Evolutionary conservation across 2,888 invertebrate genomes (phyloP).

Genomic region (Horisme vitalbata): DNA sequence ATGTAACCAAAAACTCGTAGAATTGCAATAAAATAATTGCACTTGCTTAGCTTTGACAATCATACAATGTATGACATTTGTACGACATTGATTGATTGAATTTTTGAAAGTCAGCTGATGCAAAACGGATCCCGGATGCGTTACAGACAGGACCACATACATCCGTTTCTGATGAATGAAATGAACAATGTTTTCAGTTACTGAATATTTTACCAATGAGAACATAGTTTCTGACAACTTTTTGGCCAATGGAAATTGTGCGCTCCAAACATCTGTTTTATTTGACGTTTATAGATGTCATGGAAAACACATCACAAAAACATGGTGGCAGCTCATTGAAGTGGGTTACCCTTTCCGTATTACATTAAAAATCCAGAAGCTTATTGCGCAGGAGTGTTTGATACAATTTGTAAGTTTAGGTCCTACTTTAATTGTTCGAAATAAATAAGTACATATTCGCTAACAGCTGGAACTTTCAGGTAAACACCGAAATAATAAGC

Average conservation of each 20-base stretch:
- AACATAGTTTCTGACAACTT: no score
- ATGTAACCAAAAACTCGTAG: no score
- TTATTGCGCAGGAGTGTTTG: slow-evolving; percentile 81
- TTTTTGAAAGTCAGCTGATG: no score
- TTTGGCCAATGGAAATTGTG: neutral
- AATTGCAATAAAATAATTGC: no score
- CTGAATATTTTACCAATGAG: no score
- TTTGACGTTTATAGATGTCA: slow-evolving; percentile 7
- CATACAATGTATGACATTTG: no score
- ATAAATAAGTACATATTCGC: slow-evolving; percentile 18
- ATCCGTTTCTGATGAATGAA: no score
- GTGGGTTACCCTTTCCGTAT: slow-evolving; percentile 66
- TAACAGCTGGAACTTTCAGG: slow-evolving; percentile 48
- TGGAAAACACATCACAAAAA: slow-evolving; percentile 51
- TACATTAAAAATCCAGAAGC: slow-evolving; percentile 71
- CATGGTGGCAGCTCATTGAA: slow-evolving; percentile 79
- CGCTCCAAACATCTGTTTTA: neutral
- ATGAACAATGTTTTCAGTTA: no score
- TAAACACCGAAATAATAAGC: slow-evolving; percentile 80
- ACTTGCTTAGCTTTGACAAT: no score
- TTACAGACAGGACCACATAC: no score
- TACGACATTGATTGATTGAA: no score
- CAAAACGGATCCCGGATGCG: no score
- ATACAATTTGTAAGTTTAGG: slow-evolving; percentile 74
- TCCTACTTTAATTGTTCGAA: slow-evolving; percentile 2